Conservation (phyloP, 2,888 invertebrate genomes). For the Carabus problematicus region DNA sequence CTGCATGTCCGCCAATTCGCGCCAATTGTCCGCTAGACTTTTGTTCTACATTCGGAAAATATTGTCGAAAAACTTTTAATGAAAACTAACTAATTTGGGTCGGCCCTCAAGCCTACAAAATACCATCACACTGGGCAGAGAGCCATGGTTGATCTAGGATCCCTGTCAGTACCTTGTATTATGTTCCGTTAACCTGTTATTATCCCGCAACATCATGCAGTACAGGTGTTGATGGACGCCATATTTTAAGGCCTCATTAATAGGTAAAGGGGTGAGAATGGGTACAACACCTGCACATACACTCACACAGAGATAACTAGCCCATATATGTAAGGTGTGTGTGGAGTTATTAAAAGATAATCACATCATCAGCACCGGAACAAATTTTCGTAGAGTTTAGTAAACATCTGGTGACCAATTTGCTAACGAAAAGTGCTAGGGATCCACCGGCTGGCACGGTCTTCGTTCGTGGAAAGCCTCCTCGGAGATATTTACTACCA, state of each 20-base stretch:
- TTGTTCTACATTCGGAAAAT: no score
- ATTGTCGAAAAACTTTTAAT: no score
- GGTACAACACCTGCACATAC: constrained; percentile 20
- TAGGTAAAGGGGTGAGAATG: constrained; percentile 29
- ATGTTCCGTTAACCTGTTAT: constrained; percentile 12
- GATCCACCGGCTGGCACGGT: no score
- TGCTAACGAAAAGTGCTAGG: neutral
- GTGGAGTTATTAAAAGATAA: constrained; percentile 30
- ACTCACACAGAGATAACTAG: no score
- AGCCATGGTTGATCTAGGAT: constrained; percentile 17
- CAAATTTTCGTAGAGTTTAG: neutral
- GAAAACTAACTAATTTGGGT: no score
- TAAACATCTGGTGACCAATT: constrained; percentile 7
- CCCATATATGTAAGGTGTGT: neutral
- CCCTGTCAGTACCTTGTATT: constrained; percentile 10
- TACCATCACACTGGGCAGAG: no score
- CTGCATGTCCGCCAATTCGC: neutral
- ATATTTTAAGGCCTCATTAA: constrained; percentile 30
- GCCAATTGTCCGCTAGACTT: no score
- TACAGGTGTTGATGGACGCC: constrained; percentile 39
- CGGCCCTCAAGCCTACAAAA: no score
- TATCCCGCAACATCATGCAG: constrained; percentile 14
- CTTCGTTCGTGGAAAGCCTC: no score
- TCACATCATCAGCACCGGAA: constrained; percentile 7
- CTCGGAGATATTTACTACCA: no score